Conservation (phyloP, 2,797 vertebrate species). For the Arctocebus calabarensis region DNA sequence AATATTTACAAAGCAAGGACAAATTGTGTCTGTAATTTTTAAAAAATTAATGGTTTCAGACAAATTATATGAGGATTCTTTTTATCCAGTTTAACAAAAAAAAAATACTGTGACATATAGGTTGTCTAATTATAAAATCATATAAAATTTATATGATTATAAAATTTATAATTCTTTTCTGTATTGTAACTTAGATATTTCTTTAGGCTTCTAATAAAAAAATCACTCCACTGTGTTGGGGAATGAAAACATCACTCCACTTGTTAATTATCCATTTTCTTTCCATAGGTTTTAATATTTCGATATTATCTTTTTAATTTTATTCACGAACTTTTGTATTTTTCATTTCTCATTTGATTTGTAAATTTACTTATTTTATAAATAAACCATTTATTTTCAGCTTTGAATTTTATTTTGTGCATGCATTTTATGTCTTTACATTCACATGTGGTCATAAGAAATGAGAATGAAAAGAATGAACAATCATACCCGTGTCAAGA, state of each 20-base stretch:
- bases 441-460: conserved; percentile 57
- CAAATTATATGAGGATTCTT: neutral
- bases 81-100: conserved; percentile 58
- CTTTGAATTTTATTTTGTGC: conserved; percentile 87
- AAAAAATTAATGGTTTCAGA: conserved; percentile 20
- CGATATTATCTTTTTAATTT: conserved; percentile 74
- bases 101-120: neutral
- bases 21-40: neutral
- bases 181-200: conserved; percentile 61
- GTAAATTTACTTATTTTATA: conserved; percentile 83
- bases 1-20: neutral
- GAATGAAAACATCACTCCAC: conserved; percentile 57
- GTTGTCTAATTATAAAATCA: conserved; percentile 48
- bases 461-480: conserved; percentile 20
- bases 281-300: conserved; percentile 75
- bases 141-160: conserved; percentile 47
- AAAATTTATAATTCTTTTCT: conserved; percentile 65
- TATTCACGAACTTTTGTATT: conserved; percentile 83
- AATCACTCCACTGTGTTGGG: conserved; percentile 47
- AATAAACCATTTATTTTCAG: conserved; percentile 89
- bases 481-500: neutral
- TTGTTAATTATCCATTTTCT: conserved; percentile 66
- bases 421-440: conserved; percentile 84
- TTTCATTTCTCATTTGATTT: conserved; percentile 84
- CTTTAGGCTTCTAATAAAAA: conserved; percentile 69